These are phyloP conservation scores for Myotis myotis DNA, from an alignment of 2,797 vertebrate species.

Conservation along the genomic window DNA sequence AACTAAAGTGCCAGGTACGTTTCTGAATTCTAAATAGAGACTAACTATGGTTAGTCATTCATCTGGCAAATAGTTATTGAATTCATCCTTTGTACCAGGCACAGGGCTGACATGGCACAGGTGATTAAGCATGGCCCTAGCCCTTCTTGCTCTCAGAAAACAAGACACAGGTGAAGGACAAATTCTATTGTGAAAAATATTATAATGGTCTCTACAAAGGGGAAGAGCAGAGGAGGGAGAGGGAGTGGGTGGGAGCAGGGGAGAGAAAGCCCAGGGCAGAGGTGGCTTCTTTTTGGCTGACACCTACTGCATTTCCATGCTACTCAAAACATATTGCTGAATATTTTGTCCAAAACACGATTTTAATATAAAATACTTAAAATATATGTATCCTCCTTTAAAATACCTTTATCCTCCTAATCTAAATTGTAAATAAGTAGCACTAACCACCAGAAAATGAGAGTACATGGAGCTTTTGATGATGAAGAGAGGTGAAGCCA, in stretches of 20 bases:
- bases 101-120: neutral
- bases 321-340: neutral
- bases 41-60: neutral
- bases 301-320: neutral
- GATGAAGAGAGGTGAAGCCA: constrained; percentile 25
- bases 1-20: neutral
- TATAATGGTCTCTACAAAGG: neutral
- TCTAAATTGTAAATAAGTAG: neutral
- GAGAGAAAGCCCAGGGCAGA: neutral
- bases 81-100: neutral
- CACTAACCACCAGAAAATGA: neutral
- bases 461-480: neutral
- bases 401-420: neutral
- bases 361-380: neutral
- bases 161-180: neutral
- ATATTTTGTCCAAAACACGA: neutral
- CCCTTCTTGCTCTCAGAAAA: neutral
- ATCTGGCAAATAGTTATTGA: neutral
- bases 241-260: neutral
- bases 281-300: neutral
- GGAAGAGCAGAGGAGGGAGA: neutral
- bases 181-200: neutral
- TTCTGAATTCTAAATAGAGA: neutral
- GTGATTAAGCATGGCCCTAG: neutral
- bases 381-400: neutral